Percentiles rank a stretch among this genome's conserved stretches.
Conservation (phyloP, 1,140 invertebrate species). For the Lamellibrachia luymesi region DNA sequence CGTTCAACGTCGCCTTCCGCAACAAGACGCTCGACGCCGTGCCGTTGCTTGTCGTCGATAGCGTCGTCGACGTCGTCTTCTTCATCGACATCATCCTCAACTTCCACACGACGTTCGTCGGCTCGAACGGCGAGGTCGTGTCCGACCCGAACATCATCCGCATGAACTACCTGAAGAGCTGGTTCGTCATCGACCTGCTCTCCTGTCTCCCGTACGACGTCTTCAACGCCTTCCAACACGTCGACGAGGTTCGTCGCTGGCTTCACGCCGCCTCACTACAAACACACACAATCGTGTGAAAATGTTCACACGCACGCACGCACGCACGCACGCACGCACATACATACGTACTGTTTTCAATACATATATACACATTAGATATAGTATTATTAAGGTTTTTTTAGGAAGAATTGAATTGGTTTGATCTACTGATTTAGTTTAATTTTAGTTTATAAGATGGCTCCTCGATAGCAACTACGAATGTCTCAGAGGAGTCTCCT, state of each 20-base stretch:
- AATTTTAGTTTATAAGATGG: no score
- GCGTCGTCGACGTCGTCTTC: constrained; percentile 99
- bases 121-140: constrained; percentile 79
- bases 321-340: no score
- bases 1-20: constrained; percentile 99
- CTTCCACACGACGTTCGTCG: constrained; percentile 99
- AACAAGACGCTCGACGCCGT: constrained; percentile 99
- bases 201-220: constrained; percentile 99
- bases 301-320: no score
- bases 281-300: no score
- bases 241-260: constrained; percentile 84
- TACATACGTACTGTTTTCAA: no score
- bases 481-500: no score
- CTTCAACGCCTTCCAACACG: constrained; percentile 99
- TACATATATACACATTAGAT: no score
- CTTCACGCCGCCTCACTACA: no score
- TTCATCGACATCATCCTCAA: constrained; percentile 99
- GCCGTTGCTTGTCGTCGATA: constrained; percentile 82
- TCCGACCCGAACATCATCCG: constrained; percentile 96
- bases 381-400: no score
- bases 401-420: no score
- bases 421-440: no score
- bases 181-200: constrained; percentile 99
- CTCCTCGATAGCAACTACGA: no score
- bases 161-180: constrained; percentile 98